Base-by-base conservation (phyloP, 1,140 invertebrate species). In the Panagrolaimus sp. region DNA sequence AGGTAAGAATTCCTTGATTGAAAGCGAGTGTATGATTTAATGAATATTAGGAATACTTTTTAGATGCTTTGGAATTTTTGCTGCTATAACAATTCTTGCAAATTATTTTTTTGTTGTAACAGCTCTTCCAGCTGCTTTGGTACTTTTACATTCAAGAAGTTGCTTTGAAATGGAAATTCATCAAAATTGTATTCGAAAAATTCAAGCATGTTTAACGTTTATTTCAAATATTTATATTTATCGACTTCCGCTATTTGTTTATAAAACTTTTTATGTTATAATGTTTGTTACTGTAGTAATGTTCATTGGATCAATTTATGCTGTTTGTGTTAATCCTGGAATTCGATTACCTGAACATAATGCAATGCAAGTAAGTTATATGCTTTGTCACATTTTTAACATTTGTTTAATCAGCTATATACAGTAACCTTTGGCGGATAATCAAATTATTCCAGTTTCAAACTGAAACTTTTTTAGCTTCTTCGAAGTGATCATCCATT, bases 11-110 rank as follows among this genome's bases (percentile, higher is more conserved):
- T n/a, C 74, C 31, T 4, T 38, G 7, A 38, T 38, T 38, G 2
- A 4, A 38, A 4, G 31, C 31, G 7, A 38, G 7, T 38, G 2
- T 38, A 4, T 38, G n/a, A n/a, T 38, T 38, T 2, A 38, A 2
- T 38, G 31, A 38, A n/a, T n/a, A n/a, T n/a, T n/a, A n/a, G n/a
- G n/a, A n/a, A 38, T n/a, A 44, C 1, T 78, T 48, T 83, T 84
- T 65, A 84, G 82, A 57, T 79, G 78, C 45, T 79, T 79, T 62
- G 78, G 78, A 45, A 57, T 78, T 9, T 79, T 78, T 61, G 78
- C 78, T 0, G 69, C 70, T n/a, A 47, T 74, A 1, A 80, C 78
- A 14, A 73, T 79, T 9, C n/a, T 68, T 0, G 47, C 67, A 14
- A 79, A 79, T 53, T 79, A 78, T 66, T 9, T 78, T 38, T 72